phyloP scores from a whole-genome alignment of 2,113 vertebrate genomes.

The Actinemys pallida region DNA sequence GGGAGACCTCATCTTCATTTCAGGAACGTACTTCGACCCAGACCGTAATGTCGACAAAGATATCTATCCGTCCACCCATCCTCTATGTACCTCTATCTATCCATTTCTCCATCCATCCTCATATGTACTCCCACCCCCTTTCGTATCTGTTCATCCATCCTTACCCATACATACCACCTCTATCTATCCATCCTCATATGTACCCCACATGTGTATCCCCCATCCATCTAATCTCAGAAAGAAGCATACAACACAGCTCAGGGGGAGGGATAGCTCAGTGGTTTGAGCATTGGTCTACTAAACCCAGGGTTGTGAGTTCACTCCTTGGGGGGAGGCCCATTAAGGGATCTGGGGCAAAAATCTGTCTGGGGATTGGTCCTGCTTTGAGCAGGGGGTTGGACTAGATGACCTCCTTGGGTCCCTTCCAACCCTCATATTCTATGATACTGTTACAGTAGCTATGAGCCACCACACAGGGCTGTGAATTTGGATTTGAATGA shows the following conservation, averaged over 20 bases:
- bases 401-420: too few species aligned
- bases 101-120: neutral
- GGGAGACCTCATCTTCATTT: constrained; percentile 45
- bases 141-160: neutral
- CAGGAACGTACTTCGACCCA: constrained; percentile 15
- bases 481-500: neutral
- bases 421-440: too few species aligned
- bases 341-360: too few species aligned
- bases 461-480: neutral
- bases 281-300: too few species aligned
- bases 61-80: neutral
- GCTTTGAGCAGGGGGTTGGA: too few species aligned
- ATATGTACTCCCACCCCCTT: neutral
- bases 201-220: neutral
- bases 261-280: too few species aligned
- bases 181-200: neutral
- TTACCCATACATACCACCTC: neutral
- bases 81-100: neutral
- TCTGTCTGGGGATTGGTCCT: too few species aligned
- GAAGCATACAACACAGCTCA: neutral
- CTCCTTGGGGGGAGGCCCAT: too few species aligned
- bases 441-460: neutral
- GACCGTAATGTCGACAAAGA: neutral
- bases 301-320: too few species aligned
- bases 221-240: neutral